Percentiles rank a stretch among this genome's conserved stretches.
These are phyloP conservation scores for Diaperis boleti DNA, from an alignment of 2,888 invertebrate genomes.

Conservation along the genomic window DNA sequence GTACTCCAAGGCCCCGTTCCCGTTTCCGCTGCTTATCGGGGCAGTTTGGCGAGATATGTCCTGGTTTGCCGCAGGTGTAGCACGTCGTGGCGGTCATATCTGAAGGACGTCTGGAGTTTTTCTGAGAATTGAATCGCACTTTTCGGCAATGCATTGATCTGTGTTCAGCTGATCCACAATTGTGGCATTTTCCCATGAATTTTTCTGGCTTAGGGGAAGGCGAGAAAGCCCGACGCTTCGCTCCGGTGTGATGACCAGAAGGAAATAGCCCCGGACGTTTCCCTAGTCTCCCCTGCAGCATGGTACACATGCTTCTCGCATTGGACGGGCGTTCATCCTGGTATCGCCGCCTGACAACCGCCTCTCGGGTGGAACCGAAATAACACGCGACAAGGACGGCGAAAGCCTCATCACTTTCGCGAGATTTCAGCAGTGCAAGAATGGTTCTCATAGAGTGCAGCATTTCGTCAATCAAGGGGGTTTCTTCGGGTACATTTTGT, in stretches of 20 bases:
- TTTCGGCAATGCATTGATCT: neutral
- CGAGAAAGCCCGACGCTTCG: neutral
- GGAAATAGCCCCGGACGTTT: too few species aligned
- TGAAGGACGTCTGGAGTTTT: neutral
- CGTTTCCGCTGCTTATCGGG: neutral
- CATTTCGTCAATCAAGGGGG: conserved; percentile 23
- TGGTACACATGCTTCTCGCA: conserved; percentile 8
- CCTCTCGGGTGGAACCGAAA: conserved; percentile 11
- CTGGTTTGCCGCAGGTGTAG: neutral
- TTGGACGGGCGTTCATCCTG: neutral
- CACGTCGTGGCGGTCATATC: neutral
- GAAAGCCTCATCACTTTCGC: conserved; percentile 26
- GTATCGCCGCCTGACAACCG: neutral
- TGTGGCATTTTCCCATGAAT: neutral
- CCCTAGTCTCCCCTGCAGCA: conserved; percentile 15
- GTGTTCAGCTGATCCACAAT: neutral
- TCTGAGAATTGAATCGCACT: too few species aligned
- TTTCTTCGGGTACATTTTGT: conserved; percentile 4
- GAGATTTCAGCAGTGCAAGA: neutral
- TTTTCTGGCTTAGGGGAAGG: neutral
- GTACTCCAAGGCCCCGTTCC: too few species aligned
- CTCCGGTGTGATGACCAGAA: too few species aligned
- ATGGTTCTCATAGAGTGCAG: conserved; percentile 11
- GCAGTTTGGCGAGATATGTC: neutral
- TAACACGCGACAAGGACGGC: conserved; percentile 20